Base-by-base conservation (phyloP, 2,113 vertebrate species). In the Platichthys stellatus region DNA sequence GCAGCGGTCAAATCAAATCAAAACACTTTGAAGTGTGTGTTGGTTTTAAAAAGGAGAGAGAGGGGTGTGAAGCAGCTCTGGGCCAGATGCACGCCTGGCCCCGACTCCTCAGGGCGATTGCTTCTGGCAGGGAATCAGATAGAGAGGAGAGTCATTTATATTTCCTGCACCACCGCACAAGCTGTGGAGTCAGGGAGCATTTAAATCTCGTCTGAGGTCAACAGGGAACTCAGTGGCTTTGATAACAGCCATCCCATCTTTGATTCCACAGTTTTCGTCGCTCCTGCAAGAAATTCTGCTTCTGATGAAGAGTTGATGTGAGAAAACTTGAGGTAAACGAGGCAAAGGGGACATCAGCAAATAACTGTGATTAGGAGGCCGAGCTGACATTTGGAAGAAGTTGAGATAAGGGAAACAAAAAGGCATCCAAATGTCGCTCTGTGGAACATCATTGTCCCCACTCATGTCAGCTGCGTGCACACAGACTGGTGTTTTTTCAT, bases 81-180 rank as follows among this genome's bases (percentile, higher is more conserved):
- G 76, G 84, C 83, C 79, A 78, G 70, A 77, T 35, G 78, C 83
- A 76, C 26, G 28, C 62, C 76, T 76, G 80, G 67, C 53, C 28
- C 65, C 3, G 23, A 47, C 63, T 72, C 75, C 61, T 89, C 70
- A 65, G 73, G 83, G 74, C 75, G 74, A 92, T 91, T 90, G 88
- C 85, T 80, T 86, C 78, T 88, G 87, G 88, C 85, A 86, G 80
- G 60, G 75, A 86, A 92, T 92, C 85, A 86, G 79, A 92, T 85
- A 70, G 79, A 83, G 49, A 76, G 78, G 62, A 79, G 68, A 78
- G 77, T 81, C 72, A 86, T 90, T 90, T 80, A 83, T 84, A 83
- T 86, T 81, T 82, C 66, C 74, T 72, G 63, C 72, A 63, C 65
- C 81, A 70, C 78, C 70, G 72, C 72, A 70, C 68, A 64, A 83